A percentile compares a stretch with the other conserved stretches of the same genome.
Conservation (phyloP, 2,888 invertebrate genomes). For the Theretra japonica region DNA sequence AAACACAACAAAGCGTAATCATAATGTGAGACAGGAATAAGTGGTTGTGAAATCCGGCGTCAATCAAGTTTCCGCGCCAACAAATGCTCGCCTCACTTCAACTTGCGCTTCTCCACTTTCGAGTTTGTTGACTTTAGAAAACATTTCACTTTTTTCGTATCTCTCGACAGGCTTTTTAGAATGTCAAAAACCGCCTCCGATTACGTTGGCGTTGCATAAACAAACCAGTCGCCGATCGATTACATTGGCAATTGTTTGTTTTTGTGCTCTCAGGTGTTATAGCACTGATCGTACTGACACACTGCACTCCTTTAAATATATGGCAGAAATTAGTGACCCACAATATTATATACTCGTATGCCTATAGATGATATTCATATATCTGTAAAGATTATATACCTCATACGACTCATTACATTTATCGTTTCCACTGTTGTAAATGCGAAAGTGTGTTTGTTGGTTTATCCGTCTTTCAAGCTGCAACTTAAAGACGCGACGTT, state of each 20-base stretch:
- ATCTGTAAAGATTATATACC: no score
- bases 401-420: no score
- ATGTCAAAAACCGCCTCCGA: constrained; percentile 54
- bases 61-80: constrained; percentile 54
- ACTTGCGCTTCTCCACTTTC: constrained; percentile 59
- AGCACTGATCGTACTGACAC: background rate
- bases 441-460: no score
- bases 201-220: constrained; percentile 56
- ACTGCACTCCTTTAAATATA: no score
- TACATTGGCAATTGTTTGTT: constrained; percentile 35
- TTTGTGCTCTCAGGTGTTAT: constrained; percentile 30
- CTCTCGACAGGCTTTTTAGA: constrained; percentile 48
- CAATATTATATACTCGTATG: no score
- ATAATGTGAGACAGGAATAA: constrained; percentile 45
- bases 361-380: no score
- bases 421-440: no score
- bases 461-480: no score
- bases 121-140: constrained; percentile 58
- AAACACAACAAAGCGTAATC: constrained; percentile 41
- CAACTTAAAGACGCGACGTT: no score
- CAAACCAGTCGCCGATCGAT: constrained; percentile 47
- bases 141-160: constrained; percentile 65
- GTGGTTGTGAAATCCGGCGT: constrained; percentile 54
- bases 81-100: constrained; percentile 53
- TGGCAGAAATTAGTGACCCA: no score